A percentile compares a stretch with the other conserved stretches of the same genome.
These are phyloP conservation scores for Xanthorhoe designata DNA, from an alignment of 2,888 invertebrate genomes.

Conservation along the genomic window DNA sequence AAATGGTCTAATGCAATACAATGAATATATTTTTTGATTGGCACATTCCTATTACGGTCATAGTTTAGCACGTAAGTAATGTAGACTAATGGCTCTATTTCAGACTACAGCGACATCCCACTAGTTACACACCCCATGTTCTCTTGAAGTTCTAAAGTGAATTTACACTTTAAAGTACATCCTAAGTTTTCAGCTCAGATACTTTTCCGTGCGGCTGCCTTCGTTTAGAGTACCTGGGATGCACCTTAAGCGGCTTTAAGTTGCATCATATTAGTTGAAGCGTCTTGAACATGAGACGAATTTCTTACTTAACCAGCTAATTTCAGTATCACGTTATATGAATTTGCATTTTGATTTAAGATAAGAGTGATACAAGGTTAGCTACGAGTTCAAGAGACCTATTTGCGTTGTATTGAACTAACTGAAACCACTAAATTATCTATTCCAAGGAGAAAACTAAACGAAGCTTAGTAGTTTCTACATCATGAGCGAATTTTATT, in stretches of 20 bases:
- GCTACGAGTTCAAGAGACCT: not conserved
- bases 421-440: too few relatives aligned
- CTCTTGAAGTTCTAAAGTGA: not conserved
- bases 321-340: slow-evolving; percentile 4
- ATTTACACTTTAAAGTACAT: slow-evolving; percentile 2
- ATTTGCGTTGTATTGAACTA: too few relatives aligned
- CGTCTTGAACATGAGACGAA: slow-evolving; percentile 7
- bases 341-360: slow-evolving; percentile 4
- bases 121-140: too few relatives aligned
- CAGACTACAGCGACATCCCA: too few relatives aligned
- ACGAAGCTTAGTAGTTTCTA: not conserved
- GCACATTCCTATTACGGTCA: too few relatives aligned
- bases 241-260: slow-evolving; percentile 24
- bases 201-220: slow-evolving; percentile 23
- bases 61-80: too few relatives aligned
- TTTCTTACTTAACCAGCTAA: slow-evolving; percentile 12
- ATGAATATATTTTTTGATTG: too few relatives aligned
- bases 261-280: slow-evolving; percentile 25
- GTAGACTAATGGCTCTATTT: not conserved
- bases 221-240: slow-evolving; percentile 19
- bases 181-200: slow-evolving; percentile 19
- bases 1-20: too few relatives aligned
- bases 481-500: not conserved
- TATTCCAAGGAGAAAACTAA: not conserved
- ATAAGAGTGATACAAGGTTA: too few relatives aligned